Base-by-base conservation (phyloP, 1,140 invertebrate species). In the Drosophila kohkoa region DNA sequence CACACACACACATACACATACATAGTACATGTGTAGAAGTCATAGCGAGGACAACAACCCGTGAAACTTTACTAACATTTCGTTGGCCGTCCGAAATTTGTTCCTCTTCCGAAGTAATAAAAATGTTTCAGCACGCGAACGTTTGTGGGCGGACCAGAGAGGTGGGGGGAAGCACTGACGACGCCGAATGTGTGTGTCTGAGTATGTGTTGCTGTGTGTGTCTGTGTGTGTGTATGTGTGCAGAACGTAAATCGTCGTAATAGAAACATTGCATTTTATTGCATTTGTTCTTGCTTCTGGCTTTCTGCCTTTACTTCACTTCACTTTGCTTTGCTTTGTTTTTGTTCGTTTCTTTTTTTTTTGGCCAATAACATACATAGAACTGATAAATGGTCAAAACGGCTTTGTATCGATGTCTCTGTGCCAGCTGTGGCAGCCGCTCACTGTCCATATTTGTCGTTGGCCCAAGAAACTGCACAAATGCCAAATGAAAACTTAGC, bases 231-330 rank as follows among this genome's bases (percentile, higher is more conserved):
- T 48, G 28, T 73, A 15, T 62, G 48, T 75, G 72, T 57, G 66
- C 52, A 30, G 75, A 77, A 87, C 79, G 82, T 87, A 87, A 87
- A 87, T 87, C 82, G 79, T 60, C 79, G 65, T 87, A 87, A 87
- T 82, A 87, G 82, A 87, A 87, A 87, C 82, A 87, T 87, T 87
- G 82, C 79, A 87, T 87, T 87, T 87, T 87, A 87, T 87, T 87
- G 82, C 82, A 87, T 72, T 87, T 87, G 82, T 74, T 81, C 64
- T 79, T 71, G 72, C 76, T 68, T 57, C 67, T 73, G 35, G 43
- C 48, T 60, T 41, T 78, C 62, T 28, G 32, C 45, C 43, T 32
- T 60, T 30, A 2, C 54, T 57, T 57, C 30, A 11, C 54, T 41
- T 57, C 30, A 11, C 54, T 41, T 57, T 46, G 13, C 28, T 25